Base-by-base conservation (phyloP, 2,888 invertebrate species). In the Hirtodrosophila alboralis region DNA sequence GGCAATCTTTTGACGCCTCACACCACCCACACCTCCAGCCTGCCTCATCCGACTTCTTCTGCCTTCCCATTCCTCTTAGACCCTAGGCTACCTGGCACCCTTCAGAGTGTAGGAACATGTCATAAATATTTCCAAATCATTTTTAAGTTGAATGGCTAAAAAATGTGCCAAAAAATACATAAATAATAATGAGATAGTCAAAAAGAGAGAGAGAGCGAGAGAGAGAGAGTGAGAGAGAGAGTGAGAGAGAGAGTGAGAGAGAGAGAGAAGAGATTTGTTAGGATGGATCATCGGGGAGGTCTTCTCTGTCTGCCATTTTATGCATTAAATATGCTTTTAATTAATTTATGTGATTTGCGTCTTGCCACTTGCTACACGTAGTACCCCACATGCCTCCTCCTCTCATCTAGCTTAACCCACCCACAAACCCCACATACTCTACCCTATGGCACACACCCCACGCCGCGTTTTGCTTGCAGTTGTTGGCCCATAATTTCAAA, bases 401-500 rank as follows among this genome's bases (percentile, higher is more conserved):
- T n/a, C n/a, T n/a, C n/a, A n/a, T n/a, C n/a, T 12, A 8, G 27
- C 23, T n/a, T 0, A 23, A 13, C 21, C 33, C 7, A 4, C 37
- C 8, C 26, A n/a, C n/a, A n/a, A n/a, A n/a, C 13, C 27, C 9
- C 13, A 1, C 16, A 9, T 2, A 5, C 26, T 9, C 26, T 1
- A n/a, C 8, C 18, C 30, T 0, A 3, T 3, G 16, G 31, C 23
- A 14, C 34, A 23, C 33, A 26, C 30, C 26, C 49, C 40, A 9
- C 12, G n/a, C 44, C 23, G 26, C 26, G 13, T 26, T 12, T 18
- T 45, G 38, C 23, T 18, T 51, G 59, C 84, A 80, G 80, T 80
- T 80, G 80, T 75, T 80, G 67, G 59, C 45, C 65, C 75, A 85
- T 85, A 78, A 83, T 85, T 80, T 75, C 43, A n/a, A 37, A 60